These are phyloP conservation scores for Caenorhabditis panamensis DNA, from an alignment of 2,888 invertebrate genomes.

Conservation along the genomic window DNA sequence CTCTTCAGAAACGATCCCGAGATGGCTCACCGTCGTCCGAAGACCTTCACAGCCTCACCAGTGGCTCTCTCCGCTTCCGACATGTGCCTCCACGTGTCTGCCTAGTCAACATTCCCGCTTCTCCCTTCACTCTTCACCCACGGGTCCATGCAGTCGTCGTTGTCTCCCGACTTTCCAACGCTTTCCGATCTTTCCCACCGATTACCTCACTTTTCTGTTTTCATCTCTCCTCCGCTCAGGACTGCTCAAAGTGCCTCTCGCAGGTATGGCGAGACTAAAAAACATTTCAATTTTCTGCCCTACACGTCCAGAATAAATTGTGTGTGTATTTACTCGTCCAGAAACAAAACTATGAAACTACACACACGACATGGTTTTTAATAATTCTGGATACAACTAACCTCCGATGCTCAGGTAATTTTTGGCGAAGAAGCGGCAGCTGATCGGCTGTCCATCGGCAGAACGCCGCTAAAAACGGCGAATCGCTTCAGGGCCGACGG, in stretches of 20 bases:
- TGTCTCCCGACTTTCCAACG: conserved; percentile 17
- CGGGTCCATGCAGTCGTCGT: conserved; percentile 5
- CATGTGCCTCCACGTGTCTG: conserved; percentile 46
- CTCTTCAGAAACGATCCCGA: conserved; percentile 64
- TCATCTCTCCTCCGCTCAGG: conserved; percentile 7
- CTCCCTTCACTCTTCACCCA: background rate
- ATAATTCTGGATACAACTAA: no score
- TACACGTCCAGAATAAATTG: conserved; percentile 12
- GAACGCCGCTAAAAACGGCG: no score
- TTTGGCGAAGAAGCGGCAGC: no score
- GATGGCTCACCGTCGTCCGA: conserved; percentile 59
- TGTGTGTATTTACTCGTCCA: background rate
- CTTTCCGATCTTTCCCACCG: conserved; percentile 11
- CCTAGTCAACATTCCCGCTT: conserved; percentile 19
- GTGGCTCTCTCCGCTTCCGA: conserved; percentile 42
- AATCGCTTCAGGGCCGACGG: no score
- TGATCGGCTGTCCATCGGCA: no score
- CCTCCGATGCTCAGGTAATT: no score
- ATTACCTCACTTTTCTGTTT: conserved; percentile 11
- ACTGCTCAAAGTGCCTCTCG: conserved; percentile 22
- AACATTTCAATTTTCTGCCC: conserved; percentile 19
- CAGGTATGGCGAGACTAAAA: background rate
- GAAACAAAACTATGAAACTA: no score
- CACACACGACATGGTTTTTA: no score
- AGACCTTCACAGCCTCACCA: conserved; percentile 8